These are phyloP conservation scores for Remorina albescens DNA, from an alignment of 2,797 vertebrate species.

Conservation along the genomic window DNA sequence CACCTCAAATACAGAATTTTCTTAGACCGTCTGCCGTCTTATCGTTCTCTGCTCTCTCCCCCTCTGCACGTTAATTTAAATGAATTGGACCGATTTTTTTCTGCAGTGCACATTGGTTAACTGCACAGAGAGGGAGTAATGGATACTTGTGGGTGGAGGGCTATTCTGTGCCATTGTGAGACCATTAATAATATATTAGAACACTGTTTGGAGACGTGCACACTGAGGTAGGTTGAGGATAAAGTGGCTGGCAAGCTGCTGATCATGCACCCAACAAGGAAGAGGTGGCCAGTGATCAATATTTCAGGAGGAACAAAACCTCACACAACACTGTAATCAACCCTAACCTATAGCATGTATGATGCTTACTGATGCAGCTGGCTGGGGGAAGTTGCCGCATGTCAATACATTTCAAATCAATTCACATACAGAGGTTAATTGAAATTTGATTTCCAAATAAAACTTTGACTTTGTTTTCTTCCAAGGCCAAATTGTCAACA, in stretches of 20 bases:
- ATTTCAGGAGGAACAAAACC: conserved; percentile 73
- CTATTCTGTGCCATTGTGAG: conserved; percentile 59
- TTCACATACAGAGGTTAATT: conserved; percentile 47
- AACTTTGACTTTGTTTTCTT: conserved; percentile 43
- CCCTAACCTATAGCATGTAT: conserved; percentile 29
- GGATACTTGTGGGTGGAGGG: conserved; percentile 64
- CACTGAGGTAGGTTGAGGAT: conserved; percentile 64
- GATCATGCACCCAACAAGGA: conserved; percentile 70
- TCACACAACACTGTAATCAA: conserved; percentile 62
- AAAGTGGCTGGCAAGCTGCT: conserved; percentile 70
- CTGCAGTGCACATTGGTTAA: conserved; percentile 69
- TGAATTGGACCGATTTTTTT: conserved; percentile 77
- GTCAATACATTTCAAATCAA: conserved; percentile 41
- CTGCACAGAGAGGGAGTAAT: conserved; percentile 65
- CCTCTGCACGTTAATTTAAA: conserved; percentile 66
- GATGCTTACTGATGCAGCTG: not conserved
- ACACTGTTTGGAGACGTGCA: conserved; percentile 67
- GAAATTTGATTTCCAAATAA: conserved; percentile 66
- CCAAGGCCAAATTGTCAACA: conserved; percentile 23
- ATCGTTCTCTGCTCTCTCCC: conserved; percentile 21
- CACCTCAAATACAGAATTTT: conserved; percentile 38
- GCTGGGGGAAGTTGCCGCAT: not conserved
- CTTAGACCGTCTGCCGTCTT: conserved; percentile 36
- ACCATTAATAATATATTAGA: conserved; percentile 79
- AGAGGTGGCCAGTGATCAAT: conserved; percentile 77